Evolutionary conservation across 2,797 vertebrate species (phyloP), one percentile per base, ranked within the genome.

Genomic region (Crocidura indochinensis): DNA sequence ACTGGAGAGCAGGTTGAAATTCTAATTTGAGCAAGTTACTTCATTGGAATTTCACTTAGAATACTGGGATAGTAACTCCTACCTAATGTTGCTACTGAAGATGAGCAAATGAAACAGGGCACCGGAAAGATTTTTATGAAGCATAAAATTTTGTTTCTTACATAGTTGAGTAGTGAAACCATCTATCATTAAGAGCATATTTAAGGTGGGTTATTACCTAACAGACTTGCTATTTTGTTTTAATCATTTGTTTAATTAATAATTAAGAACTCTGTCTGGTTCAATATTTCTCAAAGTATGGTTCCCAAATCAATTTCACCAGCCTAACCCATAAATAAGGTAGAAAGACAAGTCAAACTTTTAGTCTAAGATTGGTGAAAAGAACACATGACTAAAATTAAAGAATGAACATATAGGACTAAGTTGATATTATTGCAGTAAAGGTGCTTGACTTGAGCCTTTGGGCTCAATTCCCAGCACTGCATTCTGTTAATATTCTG

Each of bases 81-180:
- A 92, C 38, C 31, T 93, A 31, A 49, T 29, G 12, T 67, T 38
- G 44, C 6, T 90, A 9, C 27, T 88, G 29, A 84, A 22, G 46
- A 76, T 83, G n/a, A 84, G 71, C 49, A 92, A 84, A 82, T 71
- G 20, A 91, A 87, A 82, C 2, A 65, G 11, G 5, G 53, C 22
- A 87, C 47, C 10, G 92, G 62, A 84, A 88, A 82, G 91, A 86
- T 22, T 88, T 90, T 84, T 86, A 82, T 82, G 47, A 92, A 76
- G 29, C 77, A 20, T 79, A 90, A n/a, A 80, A 84, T 73, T 88
- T 51, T 51, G 88, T 91, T 92, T 80, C 85, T 76, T 76, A 86
- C 14, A 78, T 27, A 94, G 62, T n/a, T 89, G 29, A 79, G 64
- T 20, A 69, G 19, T 49, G 79, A 53, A 96, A 71, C 24, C 29